Evolutionary conservation across 2,888 invertebrate species (phyloP).

Genomic region (Anoncus sp.): DNA sequence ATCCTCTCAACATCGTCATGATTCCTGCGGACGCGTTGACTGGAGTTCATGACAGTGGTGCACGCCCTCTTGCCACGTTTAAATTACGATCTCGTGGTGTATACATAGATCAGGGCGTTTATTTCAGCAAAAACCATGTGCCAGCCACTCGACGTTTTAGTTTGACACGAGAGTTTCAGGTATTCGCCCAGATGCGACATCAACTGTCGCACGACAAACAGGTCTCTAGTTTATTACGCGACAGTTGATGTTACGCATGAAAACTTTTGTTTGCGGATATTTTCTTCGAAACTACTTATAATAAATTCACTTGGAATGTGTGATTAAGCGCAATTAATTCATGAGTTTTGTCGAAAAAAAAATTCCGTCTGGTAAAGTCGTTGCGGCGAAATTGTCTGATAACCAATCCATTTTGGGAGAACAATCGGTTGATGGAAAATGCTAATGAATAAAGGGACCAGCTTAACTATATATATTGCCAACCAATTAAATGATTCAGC

Average conservation of each 20-base stretch:
- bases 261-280: not conserved
- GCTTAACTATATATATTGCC: no score
- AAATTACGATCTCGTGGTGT: conserved; percentile 48
- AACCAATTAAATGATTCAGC: no score
- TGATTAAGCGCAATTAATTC: not conserved
- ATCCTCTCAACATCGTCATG: conserved; percentile 20
- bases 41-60: conserved; percentile 44
- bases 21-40: conserved; percentile 46
- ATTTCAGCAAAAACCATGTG: conserved; percentile 42
- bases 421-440: no score
- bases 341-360: no score
- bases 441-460: no score
- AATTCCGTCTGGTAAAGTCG: no score
- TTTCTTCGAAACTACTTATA: not conserved
- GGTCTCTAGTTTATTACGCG: conserved; percentile 8
- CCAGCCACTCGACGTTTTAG: not conserved
- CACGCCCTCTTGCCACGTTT: conserved; percentile 44
- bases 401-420: no score
- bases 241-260: not conserved
- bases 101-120: conserved; percentile 34
- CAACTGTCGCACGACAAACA: conserved; percentile 8
- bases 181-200: conserved; percentile 27
- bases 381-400: no score
- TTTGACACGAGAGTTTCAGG: conserved; percentile 26
- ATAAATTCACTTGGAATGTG: not conserved